Percentiles rank a stretch among this genome's conserved stretches.
Conservation (phyloP, 2,113 vertebrate species). For the Mionectes macconnelli region DNA sequence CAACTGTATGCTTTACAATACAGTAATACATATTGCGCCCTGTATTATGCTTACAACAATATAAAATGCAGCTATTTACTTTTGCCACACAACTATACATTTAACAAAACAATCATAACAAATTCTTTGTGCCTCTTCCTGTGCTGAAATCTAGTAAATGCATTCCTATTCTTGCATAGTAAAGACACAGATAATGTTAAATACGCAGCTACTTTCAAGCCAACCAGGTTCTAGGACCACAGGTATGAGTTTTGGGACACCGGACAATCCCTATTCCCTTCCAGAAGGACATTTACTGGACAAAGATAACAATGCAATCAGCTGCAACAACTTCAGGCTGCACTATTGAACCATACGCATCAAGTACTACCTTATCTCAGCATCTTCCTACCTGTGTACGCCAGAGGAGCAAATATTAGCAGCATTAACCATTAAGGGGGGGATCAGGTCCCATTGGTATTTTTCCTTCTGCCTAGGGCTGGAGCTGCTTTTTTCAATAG, state of each 20-base stretch:
- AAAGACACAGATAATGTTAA: not conserved
- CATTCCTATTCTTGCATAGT: not conserved
- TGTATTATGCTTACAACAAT: not conserved
- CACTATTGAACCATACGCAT: conserved; percentile 3
- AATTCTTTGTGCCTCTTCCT: not conserved
- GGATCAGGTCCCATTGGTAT: conserved; percentile 43
- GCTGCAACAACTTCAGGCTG: conserved; percentile 26
- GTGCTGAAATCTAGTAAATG: not conserved
- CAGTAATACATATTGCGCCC: not conserved
- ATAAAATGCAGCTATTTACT: not conserved
- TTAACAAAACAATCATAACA: not conserved
- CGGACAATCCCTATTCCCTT: not conserved
- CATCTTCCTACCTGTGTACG: conserved; percentile 68
- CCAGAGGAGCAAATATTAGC: conserved; percentile 48
- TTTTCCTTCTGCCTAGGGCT: conserved; percentile 60
- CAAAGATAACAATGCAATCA: conserved; percentile 63
- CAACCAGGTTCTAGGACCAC: conserved; percentile 14
- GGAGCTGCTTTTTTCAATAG: conserved; percentile 54
- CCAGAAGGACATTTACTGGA: conserved; percentile 1
- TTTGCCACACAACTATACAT: not conserved
- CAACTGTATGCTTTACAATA: not conserved
- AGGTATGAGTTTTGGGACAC: not conserved
- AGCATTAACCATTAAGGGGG: conserved; percentile 42
- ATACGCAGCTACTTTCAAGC: not conserved
- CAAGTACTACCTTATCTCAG: conserved; percentile 15